Evolutionary conservation across 2,797 vertebrate species (phyloP).

Genomic region (Otolemur crassicaudatus): DNA sequence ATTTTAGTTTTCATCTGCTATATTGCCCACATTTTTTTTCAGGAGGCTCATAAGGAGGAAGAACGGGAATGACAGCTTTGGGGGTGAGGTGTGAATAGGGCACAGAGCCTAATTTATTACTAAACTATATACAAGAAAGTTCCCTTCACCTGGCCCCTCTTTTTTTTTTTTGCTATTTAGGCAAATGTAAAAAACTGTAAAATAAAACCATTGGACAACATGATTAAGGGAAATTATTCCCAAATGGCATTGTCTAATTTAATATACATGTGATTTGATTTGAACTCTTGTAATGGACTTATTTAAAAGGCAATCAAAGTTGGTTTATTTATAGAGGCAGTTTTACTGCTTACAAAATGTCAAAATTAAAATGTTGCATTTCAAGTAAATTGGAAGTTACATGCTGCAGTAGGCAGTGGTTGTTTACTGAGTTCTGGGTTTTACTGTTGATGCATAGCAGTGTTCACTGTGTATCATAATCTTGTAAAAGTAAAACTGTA

Average conservation of each 20-base stretch:
- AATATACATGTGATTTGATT: conserved; percentile 37
- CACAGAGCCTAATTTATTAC: neutral
- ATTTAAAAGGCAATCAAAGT: neutral
- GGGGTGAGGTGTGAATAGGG: neutral
- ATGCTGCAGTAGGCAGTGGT: neutral
- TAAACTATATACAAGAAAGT: neutral
- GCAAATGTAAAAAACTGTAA: conserved; percentile 12
- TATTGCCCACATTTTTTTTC: neutral
- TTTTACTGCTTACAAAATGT: neutral
- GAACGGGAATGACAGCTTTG: neutral
- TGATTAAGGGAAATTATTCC: conserved; percentile 3
- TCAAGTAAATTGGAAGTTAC: conserved; percentile 33
- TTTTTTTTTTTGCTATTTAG: neutral
- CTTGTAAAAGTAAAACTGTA: conserved; percentile 24
- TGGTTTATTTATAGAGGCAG: neutral
- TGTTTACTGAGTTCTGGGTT: neutral
- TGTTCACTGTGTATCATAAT: neutral
- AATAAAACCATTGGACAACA: neutral
- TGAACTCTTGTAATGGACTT: neutral
- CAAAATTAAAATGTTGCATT: neutral
- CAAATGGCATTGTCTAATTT: conserved; percentile 1
- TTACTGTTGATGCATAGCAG: conserved; percentile 8
- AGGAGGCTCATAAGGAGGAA: neutral
- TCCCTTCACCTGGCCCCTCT: rapidly evolving
- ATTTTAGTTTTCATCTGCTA: neutral